Base-by-base conservation (phyloP, 2,113 vertebrate species). In the Pyrgilauda ruficollis region DNA sequence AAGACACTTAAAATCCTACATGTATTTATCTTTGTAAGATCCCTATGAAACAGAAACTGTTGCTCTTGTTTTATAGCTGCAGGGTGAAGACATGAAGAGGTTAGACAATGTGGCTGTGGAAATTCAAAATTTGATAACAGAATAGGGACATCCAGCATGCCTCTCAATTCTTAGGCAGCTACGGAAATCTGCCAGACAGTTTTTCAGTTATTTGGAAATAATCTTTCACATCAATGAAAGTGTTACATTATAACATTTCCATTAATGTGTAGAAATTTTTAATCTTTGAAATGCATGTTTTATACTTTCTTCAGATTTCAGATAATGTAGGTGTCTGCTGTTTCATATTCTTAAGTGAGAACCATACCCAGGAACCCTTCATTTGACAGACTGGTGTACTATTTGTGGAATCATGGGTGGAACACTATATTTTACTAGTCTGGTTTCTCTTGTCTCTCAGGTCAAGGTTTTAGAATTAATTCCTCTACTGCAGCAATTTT, bases 401-500 rank as follows among this genome's bases (percentile, higher is more conserved):
- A 15, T 69, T 92, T 86, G 33, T 63, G 43, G 55, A 50, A 66
- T 69, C 37, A 9, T 28, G 53, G 30, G 41, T 79, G 24, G 64
- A 86, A 46, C 44, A 13, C 64, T 41, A 5, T 84, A 27, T 94
- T 93, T 91, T 90, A 47, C 43, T 83, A 43, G 80, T 61, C 13
- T 75, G 39, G 43, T 80, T 89, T 91, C 27, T 61, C 39, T 91
- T 89, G 46, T 33, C 31, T 82, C 66, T 85, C 27, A 52, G 59
- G 63, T 70, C 78, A 95, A 85, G 46, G 67, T 91, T 94, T 85
- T 68, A 86, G 63, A 79, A 59, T 69, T 70, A 63, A 80, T 93
- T 94, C 33, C 21, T 89, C 8, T 84, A 16, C n/a, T 83, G 39
- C 19, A 64, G n/a, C 14, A 75, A 5, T 69, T 89, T 86, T 89